These are phyloP conservation scores for Pelodytes ibericus DNA, from an alignment of 2,797 vertebrate genomes.

Conservation along the genomic window DNA sequence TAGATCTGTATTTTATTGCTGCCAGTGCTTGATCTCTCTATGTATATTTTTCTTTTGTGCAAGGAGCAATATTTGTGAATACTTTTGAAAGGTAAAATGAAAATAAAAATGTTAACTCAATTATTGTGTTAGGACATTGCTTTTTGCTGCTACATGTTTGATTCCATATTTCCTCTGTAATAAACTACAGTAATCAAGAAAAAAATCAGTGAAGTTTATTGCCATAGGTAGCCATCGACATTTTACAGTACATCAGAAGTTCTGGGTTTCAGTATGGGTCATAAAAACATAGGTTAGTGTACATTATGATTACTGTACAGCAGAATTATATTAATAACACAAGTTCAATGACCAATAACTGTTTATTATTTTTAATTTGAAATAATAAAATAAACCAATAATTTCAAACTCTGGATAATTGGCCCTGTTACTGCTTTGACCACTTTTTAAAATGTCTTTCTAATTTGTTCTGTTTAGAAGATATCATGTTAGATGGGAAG, in stretches of 20 bases:
- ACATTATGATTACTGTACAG: background rate
- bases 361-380: too few relatives aligned
- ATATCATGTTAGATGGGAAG: too few relatives aligned
- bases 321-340: too few relatives aligned
- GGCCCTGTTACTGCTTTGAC: too few relatives aligned
- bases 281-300: background rate
- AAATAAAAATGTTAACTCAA: background rate
- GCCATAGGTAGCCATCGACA: background rate
- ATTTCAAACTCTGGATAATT: too few relatives aligned
- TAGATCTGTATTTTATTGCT: too few relatives aligned
- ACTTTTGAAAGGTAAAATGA: background rate
- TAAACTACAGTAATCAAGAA: background rate
- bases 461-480: too few relatives aligned
- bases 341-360: too few relatives aligned
- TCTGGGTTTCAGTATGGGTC: background rate
- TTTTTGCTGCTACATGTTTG: background rate
- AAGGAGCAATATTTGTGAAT: background rate
- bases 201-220: background rate
- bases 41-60: background rate
- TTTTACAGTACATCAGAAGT: background rate
- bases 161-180: background rate
- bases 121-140: background rate
- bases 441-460: too few relatives aligned
- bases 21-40: too few relatives aligned
- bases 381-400: too few relatives aligned